Percentiles rank a stretch among this genome's conserved stretches.
Conservation (phyloP, 2,888 invertebrate genomes). For the Rosalia funebris region DNA sequence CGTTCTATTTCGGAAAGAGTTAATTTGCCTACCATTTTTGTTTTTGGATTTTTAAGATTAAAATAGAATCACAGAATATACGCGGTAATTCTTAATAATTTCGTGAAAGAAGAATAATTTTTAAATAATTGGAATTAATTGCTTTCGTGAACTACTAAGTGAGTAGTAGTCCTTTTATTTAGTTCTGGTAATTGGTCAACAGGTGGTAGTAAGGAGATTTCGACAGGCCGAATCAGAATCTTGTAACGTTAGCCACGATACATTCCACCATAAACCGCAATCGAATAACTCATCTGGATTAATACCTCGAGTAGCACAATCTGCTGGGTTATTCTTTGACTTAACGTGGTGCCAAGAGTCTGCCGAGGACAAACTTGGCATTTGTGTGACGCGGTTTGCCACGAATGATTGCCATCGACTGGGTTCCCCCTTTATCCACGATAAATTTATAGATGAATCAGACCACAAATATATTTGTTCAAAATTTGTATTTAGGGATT, state of each 20-base stretch:
- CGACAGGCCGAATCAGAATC: too few relatives aligned
- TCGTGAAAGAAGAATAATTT: conserved; percentile 15
- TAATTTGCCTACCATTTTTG: neutral
- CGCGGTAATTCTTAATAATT: neutral
- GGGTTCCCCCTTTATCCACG: neutral
- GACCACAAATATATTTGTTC: neutral
- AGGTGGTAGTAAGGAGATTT: too few relatives aligned
- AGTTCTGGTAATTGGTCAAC: too few relatives aligned
- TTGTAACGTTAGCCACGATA: too few relatives aligned
- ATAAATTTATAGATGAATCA: neutral
- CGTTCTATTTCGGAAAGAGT: neutral
- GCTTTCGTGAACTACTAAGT: too few relatives aligned
- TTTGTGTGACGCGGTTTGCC: neutral
- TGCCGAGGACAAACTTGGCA: neutral
- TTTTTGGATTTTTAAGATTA: neutral
- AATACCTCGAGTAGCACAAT: neutral
- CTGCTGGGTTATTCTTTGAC: neutral
- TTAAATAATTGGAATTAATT: conserved; percentile 1
- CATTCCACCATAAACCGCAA: conserved; percentile 24
- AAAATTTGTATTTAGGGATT: neutral
- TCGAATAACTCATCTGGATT: conserved; percentile 13
- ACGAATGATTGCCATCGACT: neutral
- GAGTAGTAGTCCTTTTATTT: too few relatives aligned
- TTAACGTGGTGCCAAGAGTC: neutral
- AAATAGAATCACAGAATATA: neutral